Conservation (phyloP, 2,888 invertebrate species). For the Sussaba pulchella region DNA sequence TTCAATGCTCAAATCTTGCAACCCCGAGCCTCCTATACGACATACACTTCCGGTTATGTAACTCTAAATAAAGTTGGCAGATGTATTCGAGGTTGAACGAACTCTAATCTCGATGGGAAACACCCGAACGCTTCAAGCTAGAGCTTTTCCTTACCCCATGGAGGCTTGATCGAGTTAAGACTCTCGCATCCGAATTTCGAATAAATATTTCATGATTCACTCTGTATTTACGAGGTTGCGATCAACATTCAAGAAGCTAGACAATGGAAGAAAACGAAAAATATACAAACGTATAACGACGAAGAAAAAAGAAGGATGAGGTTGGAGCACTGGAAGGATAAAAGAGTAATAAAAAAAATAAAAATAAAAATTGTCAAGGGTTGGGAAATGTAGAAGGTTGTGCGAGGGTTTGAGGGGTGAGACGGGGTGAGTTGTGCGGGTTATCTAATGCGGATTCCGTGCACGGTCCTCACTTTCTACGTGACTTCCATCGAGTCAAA, state of each 20-base stretch:
- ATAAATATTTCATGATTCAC: slow-evolving; percentile 53
- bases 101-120: background rate
- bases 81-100: background rate
- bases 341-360: background rate
- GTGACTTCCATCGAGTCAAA: slow-evolving; percentile 64
- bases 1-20: background rate
- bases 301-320: slow-evolving; percentile 13
- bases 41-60: background rate
- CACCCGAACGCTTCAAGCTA: too few species aligned
- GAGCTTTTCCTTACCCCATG: too few species aligned
- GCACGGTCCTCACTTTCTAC: slow-evolving; percentile 67
- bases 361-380: background rate
- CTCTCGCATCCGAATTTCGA: slow-evolving; percentile 33
- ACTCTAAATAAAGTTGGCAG: background rate
- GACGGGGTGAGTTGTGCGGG: slow-evolving; percentile 13
- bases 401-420: background rate
- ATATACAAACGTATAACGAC: slow-evolving; percentile 28
- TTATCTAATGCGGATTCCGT: slow-evolving; percentile 67
- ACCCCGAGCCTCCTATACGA: too few species aligned
- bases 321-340: background rate
- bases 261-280: background rate
- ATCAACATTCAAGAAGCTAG: background rate
- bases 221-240: slow-evolving; percentile 19
- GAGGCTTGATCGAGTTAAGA: too few species aligned
- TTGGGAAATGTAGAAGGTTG: background rate